Conservation (phyloP, 2,113 vertebrate genomes). For the Meles meles region DNA sequence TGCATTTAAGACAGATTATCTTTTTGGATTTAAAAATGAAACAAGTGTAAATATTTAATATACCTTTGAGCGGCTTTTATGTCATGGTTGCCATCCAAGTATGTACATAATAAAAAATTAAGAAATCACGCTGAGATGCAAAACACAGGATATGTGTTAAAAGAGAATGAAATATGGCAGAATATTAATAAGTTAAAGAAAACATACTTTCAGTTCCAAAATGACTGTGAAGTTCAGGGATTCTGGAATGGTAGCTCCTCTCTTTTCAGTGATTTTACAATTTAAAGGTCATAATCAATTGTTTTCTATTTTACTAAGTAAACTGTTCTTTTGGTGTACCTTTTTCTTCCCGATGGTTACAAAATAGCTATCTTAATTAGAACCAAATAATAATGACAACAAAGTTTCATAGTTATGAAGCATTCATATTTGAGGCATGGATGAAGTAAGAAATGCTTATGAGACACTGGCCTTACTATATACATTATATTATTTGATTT, state of each 20-base stretch:
- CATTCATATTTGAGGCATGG: background rate
- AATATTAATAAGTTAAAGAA: slow-evolving; percentile 58
- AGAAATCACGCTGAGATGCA: slow-evolving; percentile 20
- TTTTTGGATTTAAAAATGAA: slow-evolving; percentile 39
- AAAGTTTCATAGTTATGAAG: background rate
- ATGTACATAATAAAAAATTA: slow-evolving; percentile 45
- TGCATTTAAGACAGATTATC: slow-evolving; percentile 27
- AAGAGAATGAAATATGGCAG: slow-evolving; percentile 36
- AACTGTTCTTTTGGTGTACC: background rate
- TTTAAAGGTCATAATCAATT: background rate
- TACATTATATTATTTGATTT: background rate
- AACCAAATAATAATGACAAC: background rate
- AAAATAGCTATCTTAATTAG: background rate
- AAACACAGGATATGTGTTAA: background rate
- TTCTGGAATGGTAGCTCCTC: background rate
- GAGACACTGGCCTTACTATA: background rate
- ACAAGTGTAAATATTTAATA: slow-evolving; percentile 45
- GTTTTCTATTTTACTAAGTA: background rate
- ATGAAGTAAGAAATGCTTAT: background rate
- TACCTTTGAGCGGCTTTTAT: background rate
- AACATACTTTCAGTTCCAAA: slow-evolving; percentile 27
- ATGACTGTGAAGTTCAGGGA: background rate
- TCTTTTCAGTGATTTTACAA: background rate
- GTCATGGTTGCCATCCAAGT: slow-evolving; percentile 16
- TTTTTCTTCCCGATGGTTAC: background rate